These are phyloP conservation scores for Euphonia xanthogaster DNA, from an alignment of 2,797 vertebrate species.

Conservation along the genomic window DNA sequence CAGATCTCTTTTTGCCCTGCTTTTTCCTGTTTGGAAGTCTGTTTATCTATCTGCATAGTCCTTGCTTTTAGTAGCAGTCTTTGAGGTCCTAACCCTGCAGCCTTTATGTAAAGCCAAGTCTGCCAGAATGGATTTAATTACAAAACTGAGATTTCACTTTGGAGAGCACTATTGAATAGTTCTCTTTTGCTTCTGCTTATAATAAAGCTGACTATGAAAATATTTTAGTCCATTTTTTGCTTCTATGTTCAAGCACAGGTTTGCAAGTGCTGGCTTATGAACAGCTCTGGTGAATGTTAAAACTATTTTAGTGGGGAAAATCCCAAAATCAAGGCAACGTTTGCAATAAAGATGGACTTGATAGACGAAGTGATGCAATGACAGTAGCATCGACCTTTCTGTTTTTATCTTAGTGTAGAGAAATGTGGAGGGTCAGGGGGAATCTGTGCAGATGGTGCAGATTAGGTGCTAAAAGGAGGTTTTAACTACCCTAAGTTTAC, in stretches of 20 bases:
- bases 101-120: neutral
- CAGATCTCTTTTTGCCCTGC: neutral
- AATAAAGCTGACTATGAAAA: neutral
- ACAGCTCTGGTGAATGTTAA: neutral
- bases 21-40: neutral
- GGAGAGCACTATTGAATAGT: neutral
- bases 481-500: slow-evolving; percentile 7
- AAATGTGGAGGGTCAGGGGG: neutral
- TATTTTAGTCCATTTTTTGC: neutral
- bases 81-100: neutral
- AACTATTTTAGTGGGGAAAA: neutral
- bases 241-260: neutral
- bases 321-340: neutral
- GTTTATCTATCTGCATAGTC: neutral
- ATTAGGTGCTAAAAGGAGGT: neutral
- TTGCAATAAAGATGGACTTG: neutral
- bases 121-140: neutral
- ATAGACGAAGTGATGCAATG: neutral
- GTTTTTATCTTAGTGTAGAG: neutral
- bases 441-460: neutral
- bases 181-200: neutral
- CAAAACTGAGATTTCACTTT: neutral
- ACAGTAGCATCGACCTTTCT: neutral
- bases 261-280: neutral
- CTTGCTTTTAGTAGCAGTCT: neutral